Base-by-base conservation (phyloP, 2,888 invertebrate species). In the Sminthurides aquaticus region DNA sequence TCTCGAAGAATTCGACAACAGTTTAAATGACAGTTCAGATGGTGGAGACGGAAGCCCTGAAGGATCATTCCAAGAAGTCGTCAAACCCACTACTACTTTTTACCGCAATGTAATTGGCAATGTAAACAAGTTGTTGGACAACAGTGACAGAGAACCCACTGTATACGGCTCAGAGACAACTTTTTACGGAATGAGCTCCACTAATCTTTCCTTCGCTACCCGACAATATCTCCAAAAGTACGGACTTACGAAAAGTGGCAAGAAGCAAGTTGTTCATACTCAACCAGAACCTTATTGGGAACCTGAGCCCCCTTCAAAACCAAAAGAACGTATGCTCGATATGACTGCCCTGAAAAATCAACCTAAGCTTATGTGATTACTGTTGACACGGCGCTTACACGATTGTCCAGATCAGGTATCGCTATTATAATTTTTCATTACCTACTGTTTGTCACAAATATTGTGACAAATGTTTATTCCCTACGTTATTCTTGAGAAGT, bases 191-290 rank as follows among this genome's bases (percentile, higher is more conserved):
- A 69, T 74, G 69, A 66, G 71, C 2, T 65, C 72, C 0, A 69
- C 62, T 20, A 68, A 72, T 57, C 48, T 74, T 1, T 71, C 71
- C 1, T 74, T 74, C 57, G 71, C 69, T 1, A 74, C 74, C 0
- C 71, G 69, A 49, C 65, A 74, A 22, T 74, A 74, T 55, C 63
- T 74, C 2, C 70, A 74, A 55, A 67, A 68, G 18, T 68, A 74
- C 57, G 74, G 74, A 2, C 62, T 74, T 3, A 71, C 71, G 2
- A 67, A 67, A 49, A 28, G 11, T 52, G 56, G 27, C 24, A 54
- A 52, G 1, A 60, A 57, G n/a, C 22, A 56, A 5, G 22, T 8
- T 48, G 18, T 18, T 8, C 2, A 15, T 11, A 15, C 8, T 3
- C 3, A 43, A 20, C 18, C 18, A 15, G 48, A 54, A 48, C 55